Base-by-base conservation (phyloP, 2,797 vertebrate species). In the Megaceryle alcyon region DNA sequence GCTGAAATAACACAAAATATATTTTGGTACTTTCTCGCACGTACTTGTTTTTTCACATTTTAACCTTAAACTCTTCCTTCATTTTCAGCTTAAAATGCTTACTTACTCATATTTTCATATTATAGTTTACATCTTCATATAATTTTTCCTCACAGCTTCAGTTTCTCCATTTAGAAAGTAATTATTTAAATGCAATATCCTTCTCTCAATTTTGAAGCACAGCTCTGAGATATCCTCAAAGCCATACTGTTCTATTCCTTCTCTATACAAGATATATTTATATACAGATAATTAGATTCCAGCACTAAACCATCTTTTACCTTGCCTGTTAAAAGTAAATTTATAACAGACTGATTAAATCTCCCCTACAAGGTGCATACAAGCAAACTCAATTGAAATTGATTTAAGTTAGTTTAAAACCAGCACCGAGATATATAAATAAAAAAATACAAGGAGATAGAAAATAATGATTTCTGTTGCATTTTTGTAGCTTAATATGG, bases 331-430 rank as follows among this genome's bases (percentile, higher is more conserved):
- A 93, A 92, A 95, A 81, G 33, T 77, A 87, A 90, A 94, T 97
- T 96, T 96, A 86, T 94, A 95, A 96, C 73, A 77, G 43, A 79
- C 61, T 93, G 90, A 96, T 94, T 95, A 82, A 88, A 95, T 82
- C 79, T 90, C 44, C 28, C 44, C 72, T 83, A 81, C 46, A 90
- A 96, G 57, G 37, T 69, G n/a, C 56, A 65, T 60, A 91, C 80
- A 94, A 84, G 78, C 54, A 96, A 96, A 95, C n/a, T 68, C 91
- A 94, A 92, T 79, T 92, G 61, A 92, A 97, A 91, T 86, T 93
- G 79, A 86, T 96, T 95, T 79, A 94, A 53, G 61, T 85, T 60
- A 60, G 29, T 82, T 91, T 94, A 83, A 95, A 94, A 79, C 26
- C 64, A 92, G 29, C 41, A 90, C n/a, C 51, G 39, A 85, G 57